A percentile compares a stretch with the other conserved stretches of the same genome.
Conservation (phyloP, 2,888 invertebrate species). For the Trypoxylon attenuatum region DNA sequence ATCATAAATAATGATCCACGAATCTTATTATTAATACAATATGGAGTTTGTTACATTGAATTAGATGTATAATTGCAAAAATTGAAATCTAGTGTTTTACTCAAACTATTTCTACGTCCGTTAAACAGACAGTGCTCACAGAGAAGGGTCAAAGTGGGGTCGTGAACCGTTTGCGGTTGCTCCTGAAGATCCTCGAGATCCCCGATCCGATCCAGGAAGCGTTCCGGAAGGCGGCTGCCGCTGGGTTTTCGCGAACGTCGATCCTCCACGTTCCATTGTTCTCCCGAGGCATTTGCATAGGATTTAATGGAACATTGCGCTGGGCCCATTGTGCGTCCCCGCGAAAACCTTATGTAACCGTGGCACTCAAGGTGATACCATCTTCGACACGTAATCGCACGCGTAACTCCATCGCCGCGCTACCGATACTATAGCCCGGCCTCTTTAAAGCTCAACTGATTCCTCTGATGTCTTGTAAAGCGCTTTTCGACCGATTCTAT, state of each 20-base stretch:
- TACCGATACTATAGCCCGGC: too few species aligned
- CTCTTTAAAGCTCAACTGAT: too few species aligned
- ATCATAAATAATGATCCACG: neutral
- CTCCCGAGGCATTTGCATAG: slow-evolving; percentile 58
- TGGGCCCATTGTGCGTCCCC: slow-evolving; percentile 55
- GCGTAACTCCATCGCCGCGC: slow-evolving; percentile 48
- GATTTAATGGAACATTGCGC: slow-evolving; percentile 65
- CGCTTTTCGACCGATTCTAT: neutral
- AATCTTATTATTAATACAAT: neutral
- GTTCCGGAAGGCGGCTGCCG: slow-evolving; percentile 46
- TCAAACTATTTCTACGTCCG: too few species aligned
- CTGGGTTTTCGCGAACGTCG: slow-evolving; percentile 57
- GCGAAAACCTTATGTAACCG: slow-evolving; percentile 62
- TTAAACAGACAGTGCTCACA: neutral
- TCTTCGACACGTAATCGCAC: slow-evolving; percentile 54
- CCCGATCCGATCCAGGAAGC: slow-evolving; percentile 53
- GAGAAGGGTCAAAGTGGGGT: slow-evolving; percentile 12
- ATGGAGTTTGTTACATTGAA: too few species aligned
- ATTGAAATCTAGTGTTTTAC: too few species aligned
- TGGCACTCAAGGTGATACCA: slow-evolving; percentile 46
- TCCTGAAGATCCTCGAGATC: slow-evolving; percentile 20
- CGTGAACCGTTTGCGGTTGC: slow-evolving; percentile 15
- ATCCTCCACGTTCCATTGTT: slow-evolving; percentile 63
- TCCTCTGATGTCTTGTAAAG: slow-evolving; percentile 13
- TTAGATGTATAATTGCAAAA: too few species aligned